phyloP scores from a whole-genome alignment of 1,140 invertebrate species.

The Steinernema feltiae region DNA sequence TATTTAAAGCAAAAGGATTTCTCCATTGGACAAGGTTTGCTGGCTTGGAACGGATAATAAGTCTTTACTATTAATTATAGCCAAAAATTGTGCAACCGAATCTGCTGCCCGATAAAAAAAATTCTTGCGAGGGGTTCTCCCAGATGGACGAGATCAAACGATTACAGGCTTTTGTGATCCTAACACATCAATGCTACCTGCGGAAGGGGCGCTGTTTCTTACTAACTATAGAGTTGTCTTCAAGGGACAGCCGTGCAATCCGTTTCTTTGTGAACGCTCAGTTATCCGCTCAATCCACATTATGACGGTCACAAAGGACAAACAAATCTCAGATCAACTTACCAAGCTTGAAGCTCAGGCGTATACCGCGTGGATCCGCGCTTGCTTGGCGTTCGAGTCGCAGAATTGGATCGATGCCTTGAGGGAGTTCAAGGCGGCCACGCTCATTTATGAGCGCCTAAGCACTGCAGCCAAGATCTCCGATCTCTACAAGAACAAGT shows the following conservation, averaged over 20 bases:
- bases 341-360: background rate
- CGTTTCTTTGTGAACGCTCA: constrained; percentile 8
- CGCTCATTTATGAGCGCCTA: too few relatives aligned
- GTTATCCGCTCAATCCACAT: constrained; percentile 68
- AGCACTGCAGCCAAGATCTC: too few relatives aligned
- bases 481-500: too few relatives aligned
- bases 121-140: constrained; percentile 76
- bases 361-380: too few relatives aligned
- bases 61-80: background rate
- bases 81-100: constrained; percentile 66
- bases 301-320: constrained; percentile 84
- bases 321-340: constrained; percentile 80
- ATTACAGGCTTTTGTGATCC: constrained; percentile 67
- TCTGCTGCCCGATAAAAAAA: constrained; percentile 80
- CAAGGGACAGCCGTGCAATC: constrained; percentile 78
- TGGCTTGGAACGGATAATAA: constrained; percentile 23
- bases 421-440: too few relatives aligned
- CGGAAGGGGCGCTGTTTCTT: constrained; percentile 90
- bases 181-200: constrained; percentile 74
- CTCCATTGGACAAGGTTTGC: constrained; percentile 81
- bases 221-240: constrained; percentile 91
- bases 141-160: constrained; percentile 78
- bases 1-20: constrained; percentile 75
- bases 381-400: too few relatives aligned
- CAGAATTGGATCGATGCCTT: too few relatives aligned